A percentile compares a stretch with the other conserved stretches of the same genome.
These are phyloP conservation scores for Crepidodera aurea DNA, from an alignment of 2,888 invertebrate genomes.

Conservation along the genomic window DNA sequence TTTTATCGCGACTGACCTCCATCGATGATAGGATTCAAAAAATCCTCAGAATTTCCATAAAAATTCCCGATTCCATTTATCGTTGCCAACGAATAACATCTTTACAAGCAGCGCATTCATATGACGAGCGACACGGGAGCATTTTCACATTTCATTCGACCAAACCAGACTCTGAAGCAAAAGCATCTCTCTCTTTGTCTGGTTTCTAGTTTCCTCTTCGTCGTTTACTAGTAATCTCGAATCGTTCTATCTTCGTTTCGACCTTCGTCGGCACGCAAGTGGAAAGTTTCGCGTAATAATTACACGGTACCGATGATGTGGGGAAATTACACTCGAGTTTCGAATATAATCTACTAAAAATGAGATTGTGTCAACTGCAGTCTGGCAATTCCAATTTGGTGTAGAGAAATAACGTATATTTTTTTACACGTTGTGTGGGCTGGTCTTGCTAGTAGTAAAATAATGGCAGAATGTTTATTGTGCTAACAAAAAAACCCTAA, in stretches of 20 bases:
- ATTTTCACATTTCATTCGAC: slow-evolving; percentile 17
- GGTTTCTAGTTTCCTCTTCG: neutral
- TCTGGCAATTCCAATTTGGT: too few relatives aligned
- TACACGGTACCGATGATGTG: slow-evolving; percentile 1
- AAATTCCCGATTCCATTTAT: neutral
- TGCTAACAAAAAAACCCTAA: too few relatives aligned
- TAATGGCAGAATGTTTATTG: too few relatives aligned
- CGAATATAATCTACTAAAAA: neutral
- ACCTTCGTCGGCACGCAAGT: slow-evolving; percentile 16
- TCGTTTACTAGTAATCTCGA: neutral
- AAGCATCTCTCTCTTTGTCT: neutral
- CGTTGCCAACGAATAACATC: neutral
- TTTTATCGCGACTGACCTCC: too few relatives aligned
- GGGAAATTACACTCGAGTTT: neutral
- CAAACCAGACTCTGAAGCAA: slow-evolving; percentile 8
- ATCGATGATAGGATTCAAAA: neutral
- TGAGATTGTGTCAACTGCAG: too few relatives aligned
- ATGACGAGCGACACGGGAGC: neutral
- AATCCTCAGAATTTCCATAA: neutral
- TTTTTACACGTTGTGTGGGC: too few relatives aligned
- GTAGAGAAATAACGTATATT: too few relatives aligned
- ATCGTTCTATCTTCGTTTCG: slow-evolving; percentile 2
- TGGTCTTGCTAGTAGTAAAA: too few relatives aligned
- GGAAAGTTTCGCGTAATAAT: slow-evolving; percentile 20
- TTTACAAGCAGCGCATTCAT: slow-evolving; percentile 1